Conservation (phyloP, 1,140 invertebrate species). For the Caenorhabditis inopinata region DNA sequence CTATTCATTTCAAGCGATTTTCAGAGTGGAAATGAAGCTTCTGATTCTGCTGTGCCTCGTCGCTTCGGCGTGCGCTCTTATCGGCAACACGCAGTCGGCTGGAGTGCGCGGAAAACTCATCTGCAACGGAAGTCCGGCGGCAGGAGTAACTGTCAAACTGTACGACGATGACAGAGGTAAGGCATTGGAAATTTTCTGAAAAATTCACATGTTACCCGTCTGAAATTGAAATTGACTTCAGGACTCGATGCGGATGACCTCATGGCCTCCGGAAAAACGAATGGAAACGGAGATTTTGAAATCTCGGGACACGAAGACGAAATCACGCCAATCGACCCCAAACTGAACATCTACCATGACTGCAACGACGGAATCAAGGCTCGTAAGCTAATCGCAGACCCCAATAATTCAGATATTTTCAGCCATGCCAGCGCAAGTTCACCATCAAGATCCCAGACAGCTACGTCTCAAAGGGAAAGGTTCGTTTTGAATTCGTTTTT, state of each 20-base stretch:
- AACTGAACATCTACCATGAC: slow-evolving; percentile 53
- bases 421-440: slow-evolving; percentile 52
- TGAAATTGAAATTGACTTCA: background rate
- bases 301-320: slow-evolving; percentile 43
- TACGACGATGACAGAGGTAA: slow-evolving; percentile 30
- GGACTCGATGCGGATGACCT: slow-evolving; percentile 47
- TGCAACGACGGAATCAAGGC: slow-evolving; percentile 42
- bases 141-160: slow-evolving; percentile 17
- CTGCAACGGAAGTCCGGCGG: slow-evolving; percentile 35
- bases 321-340: slow-evolving; percentile 52
- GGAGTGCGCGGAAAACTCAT: slow-evolving; percentile 41
- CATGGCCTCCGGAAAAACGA: slow-evolving; percentile 49
- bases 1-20: background rate
- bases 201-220: no score
- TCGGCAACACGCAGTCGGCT: slow-evolving; percentile 37
- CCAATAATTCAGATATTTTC: no score
- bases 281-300: slow-evolving; percentile 49
- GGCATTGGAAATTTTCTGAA: background rate
- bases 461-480: slow-evolving; percentile 48
- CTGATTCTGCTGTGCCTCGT: slow-evolving; percentile 15
- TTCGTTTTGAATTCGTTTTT: no score
- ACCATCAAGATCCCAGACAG: slow-evolving; percentile 51
- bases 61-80: background rate
- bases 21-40: slow-evolving; percentile 33
- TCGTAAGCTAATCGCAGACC: no score